Conservation (phyloP, 2,888 invertebrate species). For the Protophormia terraenovae region DNA sequence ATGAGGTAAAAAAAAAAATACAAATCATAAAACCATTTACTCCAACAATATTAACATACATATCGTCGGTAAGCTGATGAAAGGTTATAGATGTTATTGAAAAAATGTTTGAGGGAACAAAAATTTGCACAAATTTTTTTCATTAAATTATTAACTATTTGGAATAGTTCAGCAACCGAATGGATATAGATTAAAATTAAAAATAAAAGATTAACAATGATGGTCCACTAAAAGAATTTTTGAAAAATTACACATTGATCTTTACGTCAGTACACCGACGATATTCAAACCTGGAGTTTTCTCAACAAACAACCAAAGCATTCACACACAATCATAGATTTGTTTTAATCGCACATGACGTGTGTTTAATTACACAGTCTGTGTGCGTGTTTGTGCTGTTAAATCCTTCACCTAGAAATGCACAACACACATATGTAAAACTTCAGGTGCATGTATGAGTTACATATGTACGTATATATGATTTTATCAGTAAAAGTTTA, state of each 20-base stretch:
- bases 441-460: background rate
- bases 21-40: background rate
- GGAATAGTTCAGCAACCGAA: no score
- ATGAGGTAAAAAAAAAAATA: conserved; percentile 5
- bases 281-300: background rate
- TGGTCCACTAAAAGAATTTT: no score
- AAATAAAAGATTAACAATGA: no score
- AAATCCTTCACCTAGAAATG: conserved; percentile 50
- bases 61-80: no score
- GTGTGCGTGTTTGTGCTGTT: conserved; percentile 29
- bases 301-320: background rate
- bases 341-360: conserved; percentile 56
- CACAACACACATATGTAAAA: background rate
- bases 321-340: conserved; percentile 15
- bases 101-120: no score
- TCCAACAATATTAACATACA: background rate
- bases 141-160: no score
- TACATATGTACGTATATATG: no score
- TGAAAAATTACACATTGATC: no score
- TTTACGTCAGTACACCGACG: no score
- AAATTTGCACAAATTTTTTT: no score
- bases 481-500: background rate
- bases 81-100: no score
- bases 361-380: conserved; percentile 61
- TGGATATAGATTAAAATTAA: no score